Evolutionary conservation across 2,113 vertebrate genomes (phyloP).

Genomic region (Montifringilla adamsi): DNA sequence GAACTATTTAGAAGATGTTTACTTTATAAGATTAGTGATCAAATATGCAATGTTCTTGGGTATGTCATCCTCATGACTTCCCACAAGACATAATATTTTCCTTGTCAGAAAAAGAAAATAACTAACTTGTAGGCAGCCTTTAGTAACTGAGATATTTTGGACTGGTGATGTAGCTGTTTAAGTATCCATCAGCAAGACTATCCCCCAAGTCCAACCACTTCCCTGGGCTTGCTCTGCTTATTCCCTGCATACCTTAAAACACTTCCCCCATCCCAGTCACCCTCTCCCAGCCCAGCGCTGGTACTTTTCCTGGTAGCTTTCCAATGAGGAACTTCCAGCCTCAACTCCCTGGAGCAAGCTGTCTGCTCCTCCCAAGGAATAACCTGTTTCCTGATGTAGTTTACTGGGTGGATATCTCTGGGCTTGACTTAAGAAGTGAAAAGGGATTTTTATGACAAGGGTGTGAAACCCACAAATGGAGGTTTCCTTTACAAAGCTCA

Average conservation of each 20-base stretch:
- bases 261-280: background rate
- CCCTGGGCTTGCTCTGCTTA: background rate
- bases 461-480: fast-evolving
- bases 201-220: background rate
- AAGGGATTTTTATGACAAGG: background rate
- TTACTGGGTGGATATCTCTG: background rate
- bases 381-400: background rate
- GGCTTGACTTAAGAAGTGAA: background rate
- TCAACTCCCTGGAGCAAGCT: background rate
- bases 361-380: background rate
- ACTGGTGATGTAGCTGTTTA: background rate
- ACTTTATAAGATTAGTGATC: constrained; percentile 50
- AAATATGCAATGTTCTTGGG: constrained; percentile 43
- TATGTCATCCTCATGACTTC: constrained; percentile 36
- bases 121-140: constrained; percentile 11
- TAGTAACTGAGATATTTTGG: background rate
- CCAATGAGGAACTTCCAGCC: background rate
- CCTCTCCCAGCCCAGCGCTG: background rate
- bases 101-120: constrained; percentile 45
- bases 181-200: background rate
- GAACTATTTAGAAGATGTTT: constrained; percentile 60
- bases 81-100: constrained; percentile 64
- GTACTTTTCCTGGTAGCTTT: background rate
- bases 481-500: background rate
- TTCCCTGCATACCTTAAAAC: background rate